phyloP scores from a whole-genome alignment of 2,888 invertebrate species.

The Sylvicola fuscatus region DNA sequence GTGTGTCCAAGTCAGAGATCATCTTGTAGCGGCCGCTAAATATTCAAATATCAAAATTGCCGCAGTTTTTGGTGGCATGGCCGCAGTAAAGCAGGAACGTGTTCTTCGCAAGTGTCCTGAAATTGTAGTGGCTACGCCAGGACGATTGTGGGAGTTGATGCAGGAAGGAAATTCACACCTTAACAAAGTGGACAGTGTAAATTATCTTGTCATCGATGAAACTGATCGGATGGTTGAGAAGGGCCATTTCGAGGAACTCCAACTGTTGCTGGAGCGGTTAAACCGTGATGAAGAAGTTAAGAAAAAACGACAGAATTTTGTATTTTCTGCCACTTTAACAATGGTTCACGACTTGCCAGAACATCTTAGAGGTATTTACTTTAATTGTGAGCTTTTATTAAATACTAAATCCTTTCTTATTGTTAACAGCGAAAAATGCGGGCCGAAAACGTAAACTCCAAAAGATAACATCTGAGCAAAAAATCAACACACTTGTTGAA shows the following conservation, averaged over 20 bases:
- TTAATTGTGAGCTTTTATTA: neutral
- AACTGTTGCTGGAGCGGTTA: slow-evolving; percentile 55
- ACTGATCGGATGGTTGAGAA: slow-evolving; percentile 96
- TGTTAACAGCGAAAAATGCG: slow-evolving; percentile 12
- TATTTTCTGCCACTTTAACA: slow-evolving; percentile 94
- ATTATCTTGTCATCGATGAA: slow-evolving; percentile 89
- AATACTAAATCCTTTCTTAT: slow-evolving; percentile 13
- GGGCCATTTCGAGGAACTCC: slow-evolving; percentile 86
- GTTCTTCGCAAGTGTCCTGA: slow-evolving; percentile 67
- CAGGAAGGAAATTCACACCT: slow-evolving; percentile 58
- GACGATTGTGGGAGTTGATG: slow-evolving; percentile 87
- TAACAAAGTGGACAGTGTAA: slow-evolving; percentile 47
- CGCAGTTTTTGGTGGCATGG: slow-evolving; percentile 85
- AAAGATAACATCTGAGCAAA: slow-evolving; percentile 51
- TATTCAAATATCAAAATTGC: slow-evolving; percentile 58
- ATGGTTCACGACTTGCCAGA: slow-evolving; percentile 69
- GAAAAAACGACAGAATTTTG: slow-evolving; percentile 66
- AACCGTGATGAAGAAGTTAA: slow-evolving; percentile 44
- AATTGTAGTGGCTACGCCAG: slow-evolving; percentile 92
- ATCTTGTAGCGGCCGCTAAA: slow-evolving; percentile 58
- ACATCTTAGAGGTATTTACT: slow-evolving; percentile 36
- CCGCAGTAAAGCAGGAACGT: slow-evolving; percentile 82
- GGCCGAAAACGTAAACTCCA: slow-evolving; percentile 26
- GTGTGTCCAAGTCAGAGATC: slow-evolving; percentile 83
- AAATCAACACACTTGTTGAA: slow-evolving; percentile 55